Conservation (phyloP, 2,113 vertebrate genomes). For the Megaceryle torquata region DNA sequence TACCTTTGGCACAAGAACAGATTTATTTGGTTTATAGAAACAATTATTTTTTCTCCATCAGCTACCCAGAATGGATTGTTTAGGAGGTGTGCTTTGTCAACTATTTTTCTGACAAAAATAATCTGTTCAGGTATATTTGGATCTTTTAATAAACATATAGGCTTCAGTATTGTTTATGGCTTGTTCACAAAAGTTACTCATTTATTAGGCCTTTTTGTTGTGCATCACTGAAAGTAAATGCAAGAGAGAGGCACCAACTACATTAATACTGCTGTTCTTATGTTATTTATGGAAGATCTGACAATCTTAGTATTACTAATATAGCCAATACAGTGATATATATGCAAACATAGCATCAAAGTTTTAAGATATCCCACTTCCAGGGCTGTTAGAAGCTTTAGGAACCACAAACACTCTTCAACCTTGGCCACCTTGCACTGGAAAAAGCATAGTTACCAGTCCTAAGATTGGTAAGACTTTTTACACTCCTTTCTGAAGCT, state of each 20-base stretch:
- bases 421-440: neutral
- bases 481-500: neutral
- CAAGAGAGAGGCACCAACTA: slow-evolving; percentile 2
- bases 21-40: slow-evolving; percentile 71
- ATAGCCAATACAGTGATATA: neutral
- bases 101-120: slow-evolving; percentile 29
- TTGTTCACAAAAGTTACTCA: slow-evolving; percentile 60
- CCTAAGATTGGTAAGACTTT: neutral
- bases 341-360: neutral
- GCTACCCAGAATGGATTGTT: slow-evolving; percentile 29
- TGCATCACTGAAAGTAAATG: neutral
- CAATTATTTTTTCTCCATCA: slow-evolving; percentile 69
- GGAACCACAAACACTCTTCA: neutral
- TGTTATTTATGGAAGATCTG: neutral
- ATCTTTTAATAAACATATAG: slow-evolving; percentile 50
- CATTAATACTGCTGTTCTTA: neutral
- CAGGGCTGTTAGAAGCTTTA: neutral
- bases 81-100: slow-evolving; percentile 35
- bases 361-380: neutral
- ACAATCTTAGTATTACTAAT: neutral
- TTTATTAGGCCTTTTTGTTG: slow-evolving; percentile 47
- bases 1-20: slow-evolving; percentile 65
- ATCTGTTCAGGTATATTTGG: slow-evolving; percentile 44
- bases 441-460: neutral
- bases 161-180: slow-evolving; percentile 7